Evolutionary conservation across 35 echinoderm and acorn worm species (phyloP).

Genomic region (Hemicentrotus pulcherrimus): DNA sequence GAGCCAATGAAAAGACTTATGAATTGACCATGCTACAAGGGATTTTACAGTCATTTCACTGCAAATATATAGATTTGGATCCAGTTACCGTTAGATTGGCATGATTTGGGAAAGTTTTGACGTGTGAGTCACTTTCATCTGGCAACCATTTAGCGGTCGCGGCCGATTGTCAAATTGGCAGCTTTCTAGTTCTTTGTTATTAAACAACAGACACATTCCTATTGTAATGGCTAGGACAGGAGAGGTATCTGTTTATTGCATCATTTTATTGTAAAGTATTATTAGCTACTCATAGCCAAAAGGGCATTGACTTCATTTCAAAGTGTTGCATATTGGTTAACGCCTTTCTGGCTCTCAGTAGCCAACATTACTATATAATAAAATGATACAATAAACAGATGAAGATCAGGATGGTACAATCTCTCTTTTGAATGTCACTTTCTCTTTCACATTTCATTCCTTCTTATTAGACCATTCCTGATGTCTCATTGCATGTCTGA

Average conservation of each 20-base stretch:
- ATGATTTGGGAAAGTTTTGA: constrained; percentile 3
- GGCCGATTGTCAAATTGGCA: background rate
- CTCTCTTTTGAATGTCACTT: background rate
- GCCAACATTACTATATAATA: background rate
- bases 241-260: background rate
- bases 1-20: background rate
- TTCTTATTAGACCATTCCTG: background rate
- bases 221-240: background rate
- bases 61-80: constrained; percentile 19
- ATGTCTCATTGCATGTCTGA: background rate
- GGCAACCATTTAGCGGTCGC: background rate
- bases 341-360: background rate
- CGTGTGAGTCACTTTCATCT: background rate
- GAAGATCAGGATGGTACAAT: background rate
- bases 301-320: background rate
- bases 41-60: constrained; percentile 19
- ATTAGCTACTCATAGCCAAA: background rate
- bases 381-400: background rate
- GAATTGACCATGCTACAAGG: background rate
- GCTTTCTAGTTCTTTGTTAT: background rate
- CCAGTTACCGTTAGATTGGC: background rate
- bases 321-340: background rate
- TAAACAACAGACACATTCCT: background rate
- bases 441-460: background rate
- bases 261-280: too few relatives aligned